A percentile compares a stretch with the other conserved stretches of the same genome.
Conservation (phyloP, 2,888 invertebrate genomes). For the Cheilosia variabilis region DNA sequence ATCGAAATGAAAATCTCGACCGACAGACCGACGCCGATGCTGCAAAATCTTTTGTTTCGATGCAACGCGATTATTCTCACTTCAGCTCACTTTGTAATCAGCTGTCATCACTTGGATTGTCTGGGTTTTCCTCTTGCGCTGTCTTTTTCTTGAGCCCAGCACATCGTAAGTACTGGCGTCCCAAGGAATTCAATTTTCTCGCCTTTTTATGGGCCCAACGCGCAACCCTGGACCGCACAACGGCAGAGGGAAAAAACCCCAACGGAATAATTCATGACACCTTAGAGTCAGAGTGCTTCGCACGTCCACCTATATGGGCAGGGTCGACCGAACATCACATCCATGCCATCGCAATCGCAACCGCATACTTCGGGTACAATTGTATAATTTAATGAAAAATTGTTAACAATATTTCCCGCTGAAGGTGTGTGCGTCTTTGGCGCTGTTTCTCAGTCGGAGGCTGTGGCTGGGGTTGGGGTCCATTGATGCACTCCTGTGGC, state of each 20-base stretch:
- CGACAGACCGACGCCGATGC: not conserved
- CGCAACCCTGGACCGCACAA: conserved; percentile 54
- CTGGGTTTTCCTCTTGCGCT: conserved; percentile 33
- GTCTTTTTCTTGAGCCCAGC: conserved; percentile 10
- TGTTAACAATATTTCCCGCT: conserved; percentile 71
- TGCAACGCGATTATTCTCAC: conserved; percentile 69
- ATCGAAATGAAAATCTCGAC: conserved; percentile 54
- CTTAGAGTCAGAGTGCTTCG: conserved; percentile 36
- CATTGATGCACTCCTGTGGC: conserved; percentile 58
- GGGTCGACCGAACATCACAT: conserved; percentile 62
- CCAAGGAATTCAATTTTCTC: conserved; percentile 73
- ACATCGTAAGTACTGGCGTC: conserved; percentile 68
- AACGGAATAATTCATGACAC: conserved; percentile 74
- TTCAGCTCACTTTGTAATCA: conserved; percentile 69
- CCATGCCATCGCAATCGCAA: conserved; percentile 17
- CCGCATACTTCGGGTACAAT: conserved; percentile 22
- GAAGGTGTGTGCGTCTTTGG: conserved; percentile 19
- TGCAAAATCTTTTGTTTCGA: conserved; percentile 65
- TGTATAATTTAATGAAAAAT: conserved; percentile 73
- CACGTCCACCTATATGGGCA: conserved; percentile 66
- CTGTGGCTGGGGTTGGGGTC: conserved; percentile 25
- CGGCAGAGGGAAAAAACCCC: conserved; percentile 31
- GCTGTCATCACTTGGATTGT: conserved; percentile 68
- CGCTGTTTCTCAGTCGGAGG: conserved; percentile 1
- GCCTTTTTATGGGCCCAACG: conserved; percentile 71